phyloP scores from a whole-genome alignment of 30 jellyfish, hydroid and myxozoan genomes.

The Chrysaora quinquecirrha region DNA sequence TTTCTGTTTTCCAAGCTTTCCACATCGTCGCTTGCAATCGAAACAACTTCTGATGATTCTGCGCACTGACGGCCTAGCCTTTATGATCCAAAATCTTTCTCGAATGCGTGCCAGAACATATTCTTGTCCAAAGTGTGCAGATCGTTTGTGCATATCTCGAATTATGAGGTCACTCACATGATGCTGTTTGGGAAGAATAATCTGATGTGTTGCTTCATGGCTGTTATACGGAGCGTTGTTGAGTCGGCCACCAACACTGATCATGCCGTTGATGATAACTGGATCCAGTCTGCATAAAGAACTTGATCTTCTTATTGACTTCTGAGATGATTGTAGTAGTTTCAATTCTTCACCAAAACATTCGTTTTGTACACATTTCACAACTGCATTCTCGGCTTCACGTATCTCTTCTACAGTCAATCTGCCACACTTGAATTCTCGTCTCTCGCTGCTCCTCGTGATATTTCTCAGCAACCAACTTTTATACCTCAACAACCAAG shows the following conservation, averaged over 20 bases:
- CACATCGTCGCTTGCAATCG: slow-evolving; percentile 30
- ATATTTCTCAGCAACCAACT: slow-evolving; percentile 13
- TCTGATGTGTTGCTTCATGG: slow-evolving; percentile 11
- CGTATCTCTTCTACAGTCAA: slow-evolving; percentile 2
- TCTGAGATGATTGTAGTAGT: not conserved
- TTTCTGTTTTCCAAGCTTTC: slow-evolving; percentile 37
- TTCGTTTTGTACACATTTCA: slow-evolving; percentile 13
- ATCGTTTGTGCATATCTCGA: no score
- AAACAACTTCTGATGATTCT: slow-evolving; percentile 14
- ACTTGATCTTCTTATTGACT: slow-evolving; percentile 13
- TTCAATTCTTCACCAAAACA: slow-evolving; percentile 9
- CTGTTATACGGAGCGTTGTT: not conserved
- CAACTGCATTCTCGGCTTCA: slow-evolving; percentile 18
- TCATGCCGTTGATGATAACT: not conserved
- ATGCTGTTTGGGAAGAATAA: no score
- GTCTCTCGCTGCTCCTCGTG: not conserved
- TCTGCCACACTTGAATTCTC: not conserved
- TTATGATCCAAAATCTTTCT: slow-evolving; percentile 45
- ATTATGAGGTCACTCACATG: no score
- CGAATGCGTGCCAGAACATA: not conserved
- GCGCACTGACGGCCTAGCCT: slow-evolving; percentile 40
- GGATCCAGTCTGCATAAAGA: slow-evolving; percentile 23
- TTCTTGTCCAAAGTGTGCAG: slow-evolving; percentile 1
- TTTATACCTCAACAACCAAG: slow-evolving; percentile 29
- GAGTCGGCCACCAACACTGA: slow-evolving; percentile 30